Evolutionary conservation across 2,113 vertebrate species (phyloP).

Genomic region (Butorides virescens): DNA sequence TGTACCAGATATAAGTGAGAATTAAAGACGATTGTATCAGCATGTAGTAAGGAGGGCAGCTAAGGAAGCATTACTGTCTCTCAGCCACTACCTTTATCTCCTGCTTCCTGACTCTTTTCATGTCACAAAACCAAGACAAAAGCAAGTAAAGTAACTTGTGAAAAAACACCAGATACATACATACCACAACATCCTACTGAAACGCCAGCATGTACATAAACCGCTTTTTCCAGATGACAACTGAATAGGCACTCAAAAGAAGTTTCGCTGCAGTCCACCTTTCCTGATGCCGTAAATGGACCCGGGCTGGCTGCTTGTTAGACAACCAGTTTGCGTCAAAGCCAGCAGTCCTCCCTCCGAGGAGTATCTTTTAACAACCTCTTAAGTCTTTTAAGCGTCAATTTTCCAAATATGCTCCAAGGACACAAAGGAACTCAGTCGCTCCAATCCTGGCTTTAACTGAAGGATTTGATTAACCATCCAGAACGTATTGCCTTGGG

Average conservation of each 20-base stretch:
- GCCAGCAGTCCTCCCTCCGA: not conserved
- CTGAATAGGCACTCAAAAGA: not conserved
- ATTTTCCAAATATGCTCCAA: not conserved
- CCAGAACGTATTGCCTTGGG: not conserved
- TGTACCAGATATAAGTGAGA: not conserved
- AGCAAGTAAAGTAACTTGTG: not conserved
- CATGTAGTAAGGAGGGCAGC: not conserved
- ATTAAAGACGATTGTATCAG: not conserved
- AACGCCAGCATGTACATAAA: not conserved
- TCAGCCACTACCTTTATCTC: not conserved
- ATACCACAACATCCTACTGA: not conserved
- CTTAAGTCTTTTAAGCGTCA: not conserved
- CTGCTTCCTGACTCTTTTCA: not conserved
- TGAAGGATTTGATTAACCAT: conserved; percentile 25
- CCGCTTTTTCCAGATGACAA: not conserved
- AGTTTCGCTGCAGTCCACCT: not conserved
- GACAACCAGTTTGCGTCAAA: not conserved
- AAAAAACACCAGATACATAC: not conserved
- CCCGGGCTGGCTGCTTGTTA: not conserved
- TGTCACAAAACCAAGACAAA: not conserved
- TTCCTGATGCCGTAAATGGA: not conserved
- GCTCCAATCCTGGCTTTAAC: not conserved
- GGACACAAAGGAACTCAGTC: not conserved
- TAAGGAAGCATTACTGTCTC: not conserved
- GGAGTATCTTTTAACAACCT: not conserved